Base-by-base conservation (phyloP, 2,113 vertebrate genomes). In the Psittacara wagleri region DNA sequence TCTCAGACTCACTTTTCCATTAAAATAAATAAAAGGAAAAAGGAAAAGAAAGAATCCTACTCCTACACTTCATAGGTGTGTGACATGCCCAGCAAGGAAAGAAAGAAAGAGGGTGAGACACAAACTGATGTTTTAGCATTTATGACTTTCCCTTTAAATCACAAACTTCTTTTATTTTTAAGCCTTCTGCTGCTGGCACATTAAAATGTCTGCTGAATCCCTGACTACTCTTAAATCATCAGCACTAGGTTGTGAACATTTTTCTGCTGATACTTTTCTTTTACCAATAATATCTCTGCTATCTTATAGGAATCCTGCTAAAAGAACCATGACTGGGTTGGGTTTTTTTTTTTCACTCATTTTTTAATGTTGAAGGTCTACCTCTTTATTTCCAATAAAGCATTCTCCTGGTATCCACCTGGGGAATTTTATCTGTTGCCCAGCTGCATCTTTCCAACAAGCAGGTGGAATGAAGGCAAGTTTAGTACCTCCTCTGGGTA, bases 261-360 rank as follows among this genome's bases (percentile, higher is more conserved):
- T 96, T 97, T 93, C 85, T 97, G 95, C 94, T 95, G 93, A 96
- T 95, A 89, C 85, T 95, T 88, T 31, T 57, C 69, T 90, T 96
- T 95, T 89, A 81, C 70, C 94, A 94, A 85, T 95, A 95, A 74
- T 94, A 88, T 90, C 52, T 96, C 35, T 92, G 76, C 82, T 95
- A 76, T 86, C 83, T 95, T 95, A 61, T 25, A 93, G 79, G 87
- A 94, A 94, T 81, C 62, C 73, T 90, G 79, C 55, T 95, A 75
- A 88, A 93, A 86, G 84, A 94, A 76, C 61, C 63, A n/a, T 80
- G 59, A 83, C 78, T 90, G 54, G 17, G 17, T 57, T 57, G 33
- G 7, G 3, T 2, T 35, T 68, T 75, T 82, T 82, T 35, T 73
- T 46, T 81, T 49, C 29, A 17, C 43, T 59, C 13, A 9, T 64